These are phyloP conservation scores for Drosophila varians DNA, from an alignment of 1,140 invertebrate species.

Conservation along the genomic window DNA sequence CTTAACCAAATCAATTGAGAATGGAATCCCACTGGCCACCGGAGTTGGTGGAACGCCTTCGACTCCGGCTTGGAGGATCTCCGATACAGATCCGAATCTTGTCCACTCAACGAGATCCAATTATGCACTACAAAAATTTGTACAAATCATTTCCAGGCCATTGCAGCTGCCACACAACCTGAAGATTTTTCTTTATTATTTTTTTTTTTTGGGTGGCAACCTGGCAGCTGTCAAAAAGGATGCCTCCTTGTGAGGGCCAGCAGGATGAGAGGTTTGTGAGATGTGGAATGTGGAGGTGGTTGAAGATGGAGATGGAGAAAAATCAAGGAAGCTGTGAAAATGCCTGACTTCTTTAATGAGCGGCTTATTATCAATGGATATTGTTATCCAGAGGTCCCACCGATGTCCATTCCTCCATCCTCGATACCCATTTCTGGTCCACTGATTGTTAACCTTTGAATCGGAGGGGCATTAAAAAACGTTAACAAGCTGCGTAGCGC, in stretches of 20 bases:
- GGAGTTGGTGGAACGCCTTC: conserved; percentile 1
- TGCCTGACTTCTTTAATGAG: conserved; percentile 38
- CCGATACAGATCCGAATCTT: conserved; percentile 11
- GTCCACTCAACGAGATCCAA: conserved; percentile 50
- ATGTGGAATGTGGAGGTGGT: too few relatives aligned
- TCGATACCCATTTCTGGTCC: conserved; percentile 5
- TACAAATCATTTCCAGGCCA: conserved; percentile 59
- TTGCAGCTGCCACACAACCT: conserved; percentile 10
- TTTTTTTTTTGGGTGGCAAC: neutral
- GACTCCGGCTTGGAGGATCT: neutral
- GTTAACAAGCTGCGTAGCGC: conserved; percentile 79
- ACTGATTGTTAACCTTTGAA: conserved; percentile 50
- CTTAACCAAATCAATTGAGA: neutral
- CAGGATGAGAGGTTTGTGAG: neutral
- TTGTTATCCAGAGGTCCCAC: neutral
- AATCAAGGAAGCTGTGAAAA: conserved; percentile 15
- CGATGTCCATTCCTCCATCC: neutral
- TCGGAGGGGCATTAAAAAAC: conserved; percentile 68
- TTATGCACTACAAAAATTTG: conserved; percentile 64
- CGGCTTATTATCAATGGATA: conserved; percentile 42
- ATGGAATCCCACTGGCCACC: conserved; percentile 11
- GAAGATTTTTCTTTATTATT: neutral
- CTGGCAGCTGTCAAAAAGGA: neutral
- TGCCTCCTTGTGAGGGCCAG: neutral
- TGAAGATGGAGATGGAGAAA: conserved; percentile 1